Conservation (phyloP, 2,797 vertebrate species). For the Anguilla marmorata region DNA sequence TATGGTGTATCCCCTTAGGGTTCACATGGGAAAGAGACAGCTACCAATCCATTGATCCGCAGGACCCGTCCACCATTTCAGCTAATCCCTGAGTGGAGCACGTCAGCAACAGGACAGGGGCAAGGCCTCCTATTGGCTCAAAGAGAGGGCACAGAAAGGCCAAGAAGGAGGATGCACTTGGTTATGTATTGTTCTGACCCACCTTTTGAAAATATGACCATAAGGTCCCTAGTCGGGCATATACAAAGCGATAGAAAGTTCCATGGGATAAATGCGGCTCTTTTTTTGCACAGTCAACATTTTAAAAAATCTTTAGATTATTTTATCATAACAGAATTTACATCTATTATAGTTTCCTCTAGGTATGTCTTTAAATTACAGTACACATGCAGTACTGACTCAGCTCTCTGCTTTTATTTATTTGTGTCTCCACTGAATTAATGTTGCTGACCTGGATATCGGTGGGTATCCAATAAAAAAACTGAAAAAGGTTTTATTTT, state of each 20-base stretch:
- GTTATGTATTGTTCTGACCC: background rate
- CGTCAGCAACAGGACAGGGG: conserved; percentile 39
- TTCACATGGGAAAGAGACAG: conserved; percentile 58
- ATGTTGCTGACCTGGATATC: background rate
- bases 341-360: background rate
- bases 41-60: conserved; percentile 72
- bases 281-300: background rate
- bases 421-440: background rate
- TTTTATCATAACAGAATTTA: background rate
- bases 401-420: background rate
- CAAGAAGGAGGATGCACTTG: background rate
- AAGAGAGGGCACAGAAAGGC: conserved; percentile 48
- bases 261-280: background rate
- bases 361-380: background rate
- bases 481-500: background rate
- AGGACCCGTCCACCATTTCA: conserved; percentile 31
- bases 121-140: conserved; percentile 29
- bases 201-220: background rate
- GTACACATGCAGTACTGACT: background rate
- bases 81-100: conserved; percentile 46
- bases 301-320: background rate
- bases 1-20: conserved; percentile 48
- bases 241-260: background rate
- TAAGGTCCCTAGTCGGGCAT: background rate
- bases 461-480: background rate